phyloP scores from a whole-genome alignment of 2,113 vertebrate species.

The Barnardius zonarius region DNA sequence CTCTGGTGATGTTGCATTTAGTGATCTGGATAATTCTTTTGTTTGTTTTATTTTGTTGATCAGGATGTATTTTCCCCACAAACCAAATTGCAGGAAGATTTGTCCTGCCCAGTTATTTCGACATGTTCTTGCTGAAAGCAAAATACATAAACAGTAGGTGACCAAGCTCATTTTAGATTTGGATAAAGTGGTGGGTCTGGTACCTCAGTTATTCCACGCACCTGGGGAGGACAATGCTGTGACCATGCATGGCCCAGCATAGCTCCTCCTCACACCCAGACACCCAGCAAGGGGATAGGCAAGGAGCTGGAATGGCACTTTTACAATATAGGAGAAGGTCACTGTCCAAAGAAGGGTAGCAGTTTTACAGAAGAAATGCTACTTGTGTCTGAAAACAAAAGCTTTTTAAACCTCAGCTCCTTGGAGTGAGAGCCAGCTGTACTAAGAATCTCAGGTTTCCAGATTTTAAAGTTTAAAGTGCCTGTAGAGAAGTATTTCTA shows the following conservation, averaged over 20 bases:
- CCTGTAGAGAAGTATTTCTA: neutral
- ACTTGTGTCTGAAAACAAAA: neutral
- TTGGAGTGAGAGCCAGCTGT: neutral
- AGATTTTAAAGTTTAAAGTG: neutral
- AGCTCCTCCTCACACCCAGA: neutral
- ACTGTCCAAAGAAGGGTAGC: neutral
- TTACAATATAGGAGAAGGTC: accelerated
- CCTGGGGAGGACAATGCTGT: accelerated
- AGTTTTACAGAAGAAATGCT: neutral
- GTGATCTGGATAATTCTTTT: accelerated
- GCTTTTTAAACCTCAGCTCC: neutral
- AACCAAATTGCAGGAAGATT: neutral
- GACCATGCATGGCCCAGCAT: neutral
- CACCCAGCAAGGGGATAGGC: accelerated
- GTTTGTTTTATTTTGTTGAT: neutral
- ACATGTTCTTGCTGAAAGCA: neutral
- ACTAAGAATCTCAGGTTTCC: neutral
- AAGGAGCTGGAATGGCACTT: neutral
- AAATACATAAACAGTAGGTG: neutral
- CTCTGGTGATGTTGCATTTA: neutral
- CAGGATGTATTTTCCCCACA: neutral
- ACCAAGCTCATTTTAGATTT: accelerated
- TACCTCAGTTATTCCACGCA: neutral
- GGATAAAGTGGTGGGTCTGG: neutral
- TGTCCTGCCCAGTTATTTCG: neutral